These are phyloP conservation scores for Pandion haliaetus DNA, from an alignment of 2,113 vertebrate species.

Conservation along the genomic window DNA sequence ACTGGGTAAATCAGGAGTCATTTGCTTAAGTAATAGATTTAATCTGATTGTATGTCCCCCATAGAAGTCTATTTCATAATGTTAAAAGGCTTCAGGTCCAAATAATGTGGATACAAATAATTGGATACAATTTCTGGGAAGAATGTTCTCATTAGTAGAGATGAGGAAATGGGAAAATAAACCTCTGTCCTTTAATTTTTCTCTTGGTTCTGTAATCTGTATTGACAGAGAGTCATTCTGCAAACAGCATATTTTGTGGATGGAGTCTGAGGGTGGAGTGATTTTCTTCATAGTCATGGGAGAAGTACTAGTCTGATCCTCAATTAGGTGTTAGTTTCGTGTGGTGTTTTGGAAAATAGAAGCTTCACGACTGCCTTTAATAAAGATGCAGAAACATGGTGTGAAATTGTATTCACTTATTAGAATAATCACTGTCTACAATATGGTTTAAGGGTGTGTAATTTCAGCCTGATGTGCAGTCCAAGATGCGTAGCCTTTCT, in stretches of 20 bases:
- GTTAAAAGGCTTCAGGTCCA: background rate
- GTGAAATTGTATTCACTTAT: background rate
- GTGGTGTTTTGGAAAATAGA: background rate
- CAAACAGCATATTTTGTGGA: background rate
- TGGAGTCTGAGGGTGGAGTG: background rate
- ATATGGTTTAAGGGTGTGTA: background rate
- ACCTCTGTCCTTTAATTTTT: background rate
- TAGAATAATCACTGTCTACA: background rate
- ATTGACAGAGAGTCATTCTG: background rate
- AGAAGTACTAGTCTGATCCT: background rate
- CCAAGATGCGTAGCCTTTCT: background rate
- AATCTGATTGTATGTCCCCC: background rate
- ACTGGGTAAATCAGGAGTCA: background rate
- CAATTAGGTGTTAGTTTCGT: background rate
- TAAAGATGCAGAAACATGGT: background rate
- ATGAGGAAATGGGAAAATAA: background rate
- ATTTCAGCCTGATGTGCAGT: background rate
- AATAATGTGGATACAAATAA: background rate
- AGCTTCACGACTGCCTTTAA: background rate
- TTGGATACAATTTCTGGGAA: background rate
- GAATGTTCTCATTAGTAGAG: background rate
- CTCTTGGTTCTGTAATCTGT: background rate
- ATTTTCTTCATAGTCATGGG: background rate
- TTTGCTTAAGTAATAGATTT: background rate
- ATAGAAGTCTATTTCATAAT: background rate